A percentile compares a stretch with the other conserved stretches of the same genome.
phyloP scores from a whole-genome alignment of 2,888 invertebrate genomes.

The Rhingia rostrata region DNA sequence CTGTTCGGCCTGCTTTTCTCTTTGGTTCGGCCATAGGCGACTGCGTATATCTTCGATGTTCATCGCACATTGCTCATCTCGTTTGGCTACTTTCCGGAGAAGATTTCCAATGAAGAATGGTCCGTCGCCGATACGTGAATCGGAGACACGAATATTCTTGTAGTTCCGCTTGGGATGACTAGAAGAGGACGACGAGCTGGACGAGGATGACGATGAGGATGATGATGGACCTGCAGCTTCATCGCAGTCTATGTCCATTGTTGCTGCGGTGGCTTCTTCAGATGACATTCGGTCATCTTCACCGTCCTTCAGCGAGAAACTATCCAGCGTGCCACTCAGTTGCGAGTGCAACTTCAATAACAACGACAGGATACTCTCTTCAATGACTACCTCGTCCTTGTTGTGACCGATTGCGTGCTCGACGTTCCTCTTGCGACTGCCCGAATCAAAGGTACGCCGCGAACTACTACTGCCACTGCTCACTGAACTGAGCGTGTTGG shows the following conservation, averaged over 20 bases:
- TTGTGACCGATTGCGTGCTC: slow-evolving; percentile 82
- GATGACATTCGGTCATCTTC: slow-evolving; percentile 72
- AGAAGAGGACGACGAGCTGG: slow-evolving; percentile 61
- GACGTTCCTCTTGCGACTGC: slow-evolving; percentile 80
- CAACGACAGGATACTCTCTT: slow-evolving; percentile 95
- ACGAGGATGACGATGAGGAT: slow-evolving; percentile 57
- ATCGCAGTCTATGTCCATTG: slow-evolving; percentile 81
- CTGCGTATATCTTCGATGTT: slow-evolving; percentile 88
- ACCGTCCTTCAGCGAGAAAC: slow-evolving; percentile 87
- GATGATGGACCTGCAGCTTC: slow-evolving; percentile 79
- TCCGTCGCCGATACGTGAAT: slow-evolving; percentile 89
- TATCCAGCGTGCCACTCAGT: slow-evolving; percentile 91
- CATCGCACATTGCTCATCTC: slow-evolving; percentile 88
- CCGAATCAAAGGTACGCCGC: slow-evolving; percentile 78
- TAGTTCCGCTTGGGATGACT: slow-evolving; percentile 74
- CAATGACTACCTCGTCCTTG: slow-evolving; percentile 86
- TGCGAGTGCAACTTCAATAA: slow-evolving; percentile 95
- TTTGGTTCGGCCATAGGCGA: slow-evolving; percentile 91
- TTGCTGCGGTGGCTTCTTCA: slow-evolving; percentile 41
- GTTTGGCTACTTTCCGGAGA: slow-evolving; percentile 88
- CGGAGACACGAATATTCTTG: slow-evolving; percentile 80
- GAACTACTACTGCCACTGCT: slow-evolving; percentile 76
- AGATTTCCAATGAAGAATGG: slow-evolving; percentile 93
- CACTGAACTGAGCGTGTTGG: slow-evolving; percentile 79
- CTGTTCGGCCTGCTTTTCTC: slow-evolving; percentile 90